Evolutionary conservation across 2,888 invertebrate species (phyloP).

Genomic region (Phengaris alcon): DNA sequence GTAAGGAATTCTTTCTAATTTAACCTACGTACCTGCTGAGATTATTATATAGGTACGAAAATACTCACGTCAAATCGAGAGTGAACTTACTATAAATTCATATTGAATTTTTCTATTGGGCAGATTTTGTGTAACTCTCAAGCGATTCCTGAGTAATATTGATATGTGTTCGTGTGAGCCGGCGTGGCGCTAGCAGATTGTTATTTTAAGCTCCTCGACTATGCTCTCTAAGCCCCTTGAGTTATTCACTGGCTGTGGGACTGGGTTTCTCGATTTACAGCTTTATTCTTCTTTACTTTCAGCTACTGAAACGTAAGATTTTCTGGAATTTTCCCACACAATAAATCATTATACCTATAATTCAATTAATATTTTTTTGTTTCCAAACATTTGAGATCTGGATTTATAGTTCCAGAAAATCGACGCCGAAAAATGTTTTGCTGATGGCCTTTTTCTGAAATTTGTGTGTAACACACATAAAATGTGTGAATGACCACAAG

Average conservation of each 20-base stretch:
- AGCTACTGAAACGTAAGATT: background rate
- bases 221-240: constrained; percentile 22
- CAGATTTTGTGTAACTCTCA: background rate
- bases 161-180: background rate
- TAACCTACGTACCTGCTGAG: too few relatives aligned
- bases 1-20: too few relatives aligned
- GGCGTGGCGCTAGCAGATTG: background rate
- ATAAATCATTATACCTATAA: background rate
- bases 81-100: background rate
- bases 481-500: too few relatives aligned
- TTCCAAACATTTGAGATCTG: too few relatives aligned
- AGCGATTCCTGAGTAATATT: constrained; percentile 15
- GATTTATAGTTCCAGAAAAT: too few relatives aligned
- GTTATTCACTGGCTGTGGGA: constrained; percentile 6
- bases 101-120: background rate
- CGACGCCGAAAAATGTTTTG: too few relatives aligned
- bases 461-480: too few relatives aligned
- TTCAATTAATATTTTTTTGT: too few relatives aligned
- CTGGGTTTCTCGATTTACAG: constrained; percentile 5
- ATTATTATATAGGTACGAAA: too few relatives aligned
- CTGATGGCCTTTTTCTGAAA: too few relatives aligned
- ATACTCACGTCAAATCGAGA: too few relatives aligned
- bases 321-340: background rate
- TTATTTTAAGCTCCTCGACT: constrained; percentile 23
- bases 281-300: background rate